Evolutionary conservation across 2,113 vertebrate genomes (phyloP).

Genomic region (Notothenia coriiceps): DNA sequence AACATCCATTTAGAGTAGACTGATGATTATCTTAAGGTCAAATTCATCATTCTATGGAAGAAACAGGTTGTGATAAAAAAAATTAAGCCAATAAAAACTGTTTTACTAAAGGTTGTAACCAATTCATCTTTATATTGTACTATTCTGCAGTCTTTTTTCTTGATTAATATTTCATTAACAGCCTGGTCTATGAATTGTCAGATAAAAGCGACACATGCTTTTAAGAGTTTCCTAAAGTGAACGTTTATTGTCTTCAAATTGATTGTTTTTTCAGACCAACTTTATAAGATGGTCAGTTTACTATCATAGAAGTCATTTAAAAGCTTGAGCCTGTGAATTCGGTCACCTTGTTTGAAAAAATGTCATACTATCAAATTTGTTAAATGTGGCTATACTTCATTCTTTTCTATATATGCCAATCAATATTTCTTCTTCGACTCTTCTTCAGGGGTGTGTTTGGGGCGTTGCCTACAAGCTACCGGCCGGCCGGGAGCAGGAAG

Average conservation of each 20-base stretch:
- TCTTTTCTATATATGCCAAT: neutral
- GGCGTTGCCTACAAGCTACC: slow-evolving; percentile 96
- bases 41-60: neutral
- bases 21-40: slow-evolving; percentile 4
- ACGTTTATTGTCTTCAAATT: neutral
- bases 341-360: no score
- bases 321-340: neutral
- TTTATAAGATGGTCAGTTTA: neutral
- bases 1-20: slow-evolving; percentile 15
- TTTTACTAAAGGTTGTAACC: neutral
- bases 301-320: neutral
- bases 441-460: slow-evolving; percentile 92
- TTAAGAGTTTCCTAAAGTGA: neutral
- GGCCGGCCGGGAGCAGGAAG: slow-evolving; percentile 90
- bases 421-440: neutral
- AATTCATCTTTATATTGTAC: neutral
- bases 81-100: neutral
- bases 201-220: neutral
- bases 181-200: neutral
- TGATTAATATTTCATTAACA: no score
- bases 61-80: neutral
- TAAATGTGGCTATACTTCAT: neutral
- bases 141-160: neutral
- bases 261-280: neutral
- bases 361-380: no score